Percentiles rank a stretch among this genome's conserved stretches.
Conservation (phyloP, 2,797 vertebrate species). For the Pristis pectinata region DNA sequence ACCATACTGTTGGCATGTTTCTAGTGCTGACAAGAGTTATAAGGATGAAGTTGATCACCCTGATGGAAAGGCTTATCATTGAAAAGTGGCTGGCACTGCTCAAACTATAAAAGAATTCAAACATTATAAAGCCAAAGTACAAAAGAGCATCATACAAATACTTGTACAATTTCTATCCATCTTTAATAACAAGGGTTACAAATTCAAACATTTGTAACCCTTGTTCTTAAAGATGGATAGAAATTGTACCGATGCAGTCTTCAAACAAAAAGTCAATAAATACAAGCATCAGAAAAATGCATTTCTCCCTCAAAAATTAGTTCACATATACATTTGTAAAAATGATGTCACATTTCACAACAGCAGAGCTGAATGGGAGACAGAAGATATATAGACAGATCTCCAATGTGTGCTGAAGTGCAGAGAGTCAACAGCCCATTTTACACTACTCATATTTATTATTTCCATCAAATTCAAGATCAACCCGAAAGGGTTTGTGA, state of each 20-base stretch:
- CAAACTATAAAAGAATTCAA: constrained; percentile 60
- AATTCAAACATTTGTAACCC: neutral
- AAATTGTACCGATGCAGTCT: too few relatives aligned
- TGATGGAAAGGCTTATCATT: constrained; percentile 81
- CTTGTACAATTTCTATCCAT: neutral
- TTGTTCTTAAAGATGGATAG: neutral
- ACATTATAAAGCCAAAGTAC: neutral
- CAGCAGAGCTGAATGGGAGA: neutral
- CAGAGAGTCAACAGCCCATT: neutral
- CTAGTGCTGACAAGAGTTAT: constrained; percentile 76
- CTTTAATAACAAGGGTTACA: too few relatives aligned
- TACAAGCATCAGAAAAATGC: neutral
- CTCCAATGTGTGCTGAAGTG: neutral
- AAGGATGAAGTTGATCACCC: constrained; percentile 71
- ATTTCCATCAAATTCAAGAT: neutral
- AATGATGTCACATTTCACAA: neutral
- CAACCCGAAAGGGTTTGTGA: neutral
- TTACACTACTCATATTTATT: neutral
- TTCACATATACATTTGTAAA: neutral
- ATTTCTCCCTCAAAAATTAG: neutral
- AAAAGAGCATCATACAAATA: neutral
- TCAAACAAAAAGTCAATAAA: neutral
- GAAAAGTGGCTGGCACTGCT: constrained; percentile 72
- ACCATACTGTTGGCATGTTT: constrained; percentile 67
- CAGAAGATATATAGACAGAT: neutral